These are phyloP conservation scores for Thamnaconus septentrionalis DNA, from an alignment of 2,113 vertebrate genomes.

Conservation along the genomic window DNA sequence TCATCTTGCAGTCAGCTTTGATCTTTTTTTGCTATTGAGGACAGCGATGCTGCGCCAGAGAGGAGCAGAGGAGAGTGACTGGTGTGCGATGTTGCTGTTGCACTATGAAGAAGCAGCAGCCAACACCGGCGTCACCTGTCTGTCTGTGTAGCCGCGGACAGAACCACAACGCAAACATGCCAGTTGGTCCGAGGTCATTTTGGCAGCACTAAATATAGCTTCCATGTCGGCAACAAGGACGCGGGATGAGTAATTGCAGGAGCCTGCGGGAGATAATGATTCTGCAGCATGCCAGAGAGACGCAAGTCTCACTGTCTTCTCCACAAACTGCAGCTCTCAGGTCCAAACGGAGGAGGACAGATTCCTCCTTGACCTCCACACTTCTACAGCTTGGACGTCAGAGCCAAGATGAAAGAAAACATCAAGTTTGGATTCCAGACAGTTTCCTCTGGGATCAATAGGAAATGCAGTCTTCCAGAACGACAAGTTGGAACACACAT, in stretches of 20 bases:
- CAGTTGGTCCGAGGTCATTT: slow-evolving; percentile 36
- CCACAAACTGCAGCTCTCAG: background rate
- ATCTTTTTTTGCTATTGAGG: slow-evolving; percentile 9
- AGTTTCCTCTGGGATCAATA: no score
- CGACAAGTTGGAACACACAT: no score
- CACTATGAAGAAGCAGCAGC: background rate
- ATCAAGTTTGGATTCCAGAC: no score
- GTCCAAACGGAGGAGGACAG: no score
- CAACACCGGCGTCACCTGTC: background rate
- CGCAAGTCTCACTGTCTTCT: slow-evolving; percentile 1
- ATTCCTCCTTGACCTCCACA: no score
- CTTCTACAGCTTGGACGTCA: no score
- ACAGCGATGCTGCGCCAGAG: background rate
- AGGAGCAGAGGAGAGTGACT: background rate
- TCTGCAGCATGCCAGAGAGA: slow-evolving; percentile 32
- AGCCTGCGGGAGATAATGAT: slow-evolving; percentile 40
- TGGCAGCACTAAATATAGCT: slow-evolving; percentile 40
- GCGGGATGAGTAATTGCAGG: slow-evolving; percentile 40
- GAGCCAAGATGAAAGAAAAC: no score
- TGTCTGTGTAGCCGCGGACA: slow-evolving; percentile 1
- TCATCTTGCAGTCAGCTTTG: background rate
- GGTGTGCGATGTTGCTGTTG: background rate
- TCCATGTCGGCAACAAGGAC: slow-evolving; percentile 23
- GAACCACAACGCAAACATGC: slow-evolving; percentile 9
- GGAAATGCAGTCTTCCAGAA: no score